Percentiles rank a stretch among this genome's conserved stretches.
phyloP scores from a whole-genome alignment of 2,888 invertebrate species.

The Lucinisca nassula region DNA sequence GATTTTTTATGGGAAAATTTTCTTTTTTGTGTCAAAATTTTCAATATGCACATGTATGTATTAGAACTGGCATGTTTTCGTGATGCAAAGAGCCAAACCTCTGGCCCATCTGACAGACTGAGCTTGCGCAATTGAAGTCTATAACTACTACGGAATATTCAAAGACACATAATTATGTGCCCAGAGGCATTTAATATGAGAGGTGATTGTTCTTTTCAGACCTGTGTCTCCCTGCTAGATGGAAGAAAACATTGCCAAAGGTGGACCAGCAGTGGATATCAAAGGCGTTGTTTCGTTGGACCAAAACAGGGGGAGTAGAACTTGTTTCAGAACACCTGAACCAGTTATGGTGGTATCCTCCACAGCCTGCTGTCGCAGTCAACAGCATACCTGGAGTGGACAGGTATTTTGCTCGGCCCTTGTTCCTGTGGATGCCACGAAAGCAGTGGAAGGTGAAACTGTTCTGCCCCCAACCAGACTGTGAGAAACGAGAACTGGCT shows the following conservation, averaged over 20 bases:
- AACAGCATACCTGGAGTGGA: conserved; percentile 28
- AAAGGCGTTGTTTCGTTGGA: conserved; percentile 43
- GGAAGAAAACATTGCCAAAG: conserved; percentile 50
- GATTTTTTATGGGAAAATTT: too few relatives aligned
- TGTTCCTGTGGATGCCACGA: conserved; percentile 64
- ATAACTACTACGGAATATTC: too few relatives aligned
- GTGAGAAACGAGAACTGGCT: conserved; percentile 36
- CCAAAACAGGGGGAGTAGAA: conserved; percentile 28
- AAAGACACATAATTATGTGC: too few relatives aligned
- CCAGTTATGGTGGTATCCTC: conserved; percentile 69
- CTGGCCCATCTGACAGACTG: too few relatives aligned
- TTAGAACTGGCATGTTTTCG: too few relatives aligned
- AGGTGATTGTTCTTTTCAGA: conserved; percentile 18
- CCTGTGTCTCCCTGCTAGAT: conserved; percentile 21
- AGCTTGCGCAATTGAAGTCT: too few relatives aligned
- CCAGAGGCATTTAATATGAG: not conserved
- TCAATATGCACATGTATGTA: too few relatives aligned
- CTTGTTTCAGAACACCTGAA: conserved; percentile 14
- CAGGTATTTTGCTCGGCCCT: conserved; percentile 57
- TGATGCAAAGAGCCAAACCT: too few relatives aligned
- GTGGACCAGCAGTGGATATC: conserved; percentile 59
- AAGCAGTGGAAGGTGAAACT: conserved; percentile 46
- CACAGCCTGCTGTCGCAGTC: conserved; percentile 40
- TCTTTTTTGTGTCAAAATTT: too few relatives aligned
- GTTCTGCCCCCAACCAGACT: conserved; percentile 46